Conservation (phyloP, 2,888 invertebrate species). For the Drosophila quinaria region DNA sequence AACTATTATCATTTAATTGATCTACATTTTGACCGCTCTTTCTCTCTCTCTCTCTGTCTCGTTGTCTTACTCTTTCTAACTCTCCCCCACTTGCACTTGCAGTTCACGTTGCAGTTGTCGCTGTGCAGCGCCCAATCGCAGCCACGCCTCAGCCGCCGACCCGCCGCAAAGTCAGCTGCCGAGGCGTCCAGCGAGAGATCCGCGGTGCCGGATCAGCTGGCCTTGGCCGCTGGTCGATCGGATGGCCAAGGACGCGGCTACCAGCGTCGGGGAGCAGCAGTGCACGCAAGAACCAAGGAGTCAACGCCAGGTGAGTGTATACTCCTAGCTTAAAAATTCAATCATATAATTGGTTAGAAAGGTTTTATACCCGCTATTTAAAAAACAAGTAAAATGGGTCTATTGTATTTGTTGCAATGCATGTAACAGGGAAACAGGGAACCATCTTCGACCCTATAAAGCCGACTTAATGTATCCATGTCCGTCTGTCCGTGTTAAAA, state of each 20-base stretch:
- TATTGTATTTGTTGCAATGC: too few relatives aligned
- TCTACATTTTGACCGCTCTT: slow-evolving; percentile 4
- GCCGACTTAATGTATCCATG: too few relatives aligned
- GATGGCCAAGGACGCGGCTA: slow-evolving; percentile 63
- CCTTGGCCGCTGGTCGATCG: slow-evolving; percentile 76
- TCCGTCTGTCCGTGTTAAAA: too few relatives aligned
- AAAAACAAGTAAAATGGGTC: too few relatives aligned
- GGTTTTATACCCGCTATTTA: too few relatives aligned
- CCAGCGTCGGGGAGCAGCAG: slow-evolving; percentile 57
- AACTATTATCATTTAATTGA: slow-evolving; percentile 40
- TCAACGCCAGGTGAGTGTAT: slow-evolving; percentile 42
- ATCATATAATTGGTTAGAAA: too few relatives aligned
- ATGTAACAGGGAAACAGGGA: too few relatives aligned
- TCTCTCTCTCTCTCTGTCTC: background rate
- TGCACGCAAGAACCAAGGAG: slow-evolving; percentile 62
- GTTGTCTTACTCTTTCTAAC: slow-evolving; percentile 8
- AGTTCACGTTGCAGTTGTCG: slow-evolving; percentile 36
- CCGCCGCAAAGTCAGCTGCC: slow-evolving; percentile 54
- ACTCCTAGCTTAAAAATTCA: background rate
- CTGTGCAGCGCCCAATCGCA: slow-evolving; percentile 39
- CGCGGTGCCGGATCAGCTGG: slow-evolving; percentile 78
- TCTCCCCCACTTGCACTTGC: slow-evolving; percentile 17
- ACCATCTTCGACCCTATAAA: too few relatives aligned
- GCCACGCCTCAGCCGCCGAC: slow-evolving; percentile 72
- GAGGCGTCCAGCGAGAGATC: slow-evolving; percentile 72